phyloP scores from a whole-genome alignment of 2,797 vertebrate species.

The Hoplostethus mediterraneus region DNA sequence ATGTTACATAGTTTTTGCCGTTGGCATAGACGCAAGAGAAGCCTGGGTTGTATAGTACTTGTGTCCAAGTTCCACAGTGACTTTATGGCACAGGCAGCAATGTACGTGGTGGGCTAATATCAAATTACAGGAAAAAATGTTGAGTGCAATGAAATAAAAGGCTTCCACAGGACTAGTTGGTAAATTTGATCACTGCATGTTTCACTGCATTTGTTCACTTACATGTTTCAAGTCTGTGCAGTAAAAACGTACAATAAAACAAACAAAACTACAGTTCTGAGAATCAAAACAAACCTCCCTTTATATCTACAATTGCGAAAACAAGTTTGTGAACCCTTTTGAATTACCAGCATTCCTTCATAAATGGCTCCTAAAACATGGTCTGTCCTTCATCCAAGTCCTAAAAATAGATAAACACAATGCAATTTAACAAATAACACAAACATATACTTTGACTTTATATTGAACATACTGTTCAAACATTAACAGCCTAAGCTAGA shows the following conservation, averaged over 20 bases:
- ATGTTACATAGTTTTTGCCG: slow-evolving; percentile 84
- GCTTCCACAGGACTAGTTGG: slow-evolving; percentile 75
- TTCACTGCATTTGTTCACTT: slow-evolving; percentile 47
- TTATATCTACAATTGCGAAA: slow-evolving; percentile 46
- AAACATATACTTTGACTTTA: no score
- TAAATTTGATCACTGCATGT: slow-evolving; percentile 52
- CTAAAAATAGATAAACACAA: no score
- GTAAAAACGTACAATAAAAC: slow-evolving; percentile 48
- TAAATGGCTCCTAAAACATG: no score
- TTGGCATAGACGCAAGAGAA: slow-evolving; percentile 79
- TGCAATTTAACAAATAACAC: no score
- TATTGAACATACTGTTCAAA: no score
- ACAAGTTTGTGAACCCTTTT: no score
- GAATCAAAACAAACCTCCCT: slow-evolving; percentile 70
- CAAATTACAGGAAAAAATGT: slow-evolving; percentile 57
- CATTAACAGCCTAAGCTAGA: no score
- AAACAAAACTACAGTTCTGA: slow-evolving; percentile 73
- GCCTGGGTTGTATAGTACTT: slow-evolving; percentile 79
- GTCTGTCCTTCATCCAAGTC: no score
- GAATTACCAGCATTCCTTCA: no score
- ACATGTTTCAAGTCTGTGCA: slow-evolving; percentile 80
- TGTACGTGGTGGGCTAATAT: slow-evolving; percentile 62
- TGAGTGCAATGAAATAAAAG: slow-evolving; percentile 78
- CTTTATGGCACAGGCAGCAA: slow-evolving; percentile 82
- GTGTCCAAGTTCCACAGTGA: slow-evolving; percentile 76